These are phyloP conservation scores for Dendronephthya gigantea DNA, from an alignment of 64 coral and sea anemone species.

Conservation along the genomic window DNA sequence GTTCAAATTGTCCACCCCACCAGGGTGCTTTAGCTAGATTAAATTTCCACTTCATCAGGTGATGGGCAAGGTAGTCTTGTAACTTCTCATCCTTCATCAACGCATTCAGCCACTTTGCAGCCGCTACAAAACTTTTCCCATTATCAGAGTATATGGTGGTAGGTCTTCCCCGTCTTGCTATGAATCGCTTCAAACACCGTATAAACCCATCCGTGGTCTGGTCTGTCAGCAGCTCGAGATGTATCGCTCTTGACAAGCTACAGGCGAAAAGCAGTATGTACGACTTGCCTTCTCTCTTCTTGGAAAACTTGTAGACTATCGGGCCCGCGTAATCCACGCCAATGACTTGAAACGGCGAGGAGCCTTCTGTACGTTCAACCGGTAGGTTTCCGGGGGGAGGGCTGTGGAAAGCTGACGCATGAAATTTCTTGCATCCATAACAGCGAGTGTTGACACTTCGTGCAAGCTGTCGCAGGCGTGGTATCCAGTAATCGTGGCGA, in stretches of 20 bases:
- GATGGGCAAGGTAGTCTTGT: neutral
- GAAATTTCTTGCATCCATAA: no score
- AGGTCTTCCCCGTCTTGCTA: neutral
- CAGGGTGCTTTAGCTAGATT: slow-evolving; percentile 4
- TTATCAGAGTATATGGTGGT: neutral
- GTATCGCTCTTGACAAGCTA: neutral
- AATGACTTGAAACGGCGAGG: neutral
- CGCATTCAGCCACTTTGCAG: neutral
- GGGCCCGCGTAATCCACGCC: neutral
- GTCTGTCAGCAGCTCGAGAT: neutral
- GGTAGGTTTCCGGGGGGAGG: neutral
- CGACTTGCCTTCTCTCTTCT: neutral
- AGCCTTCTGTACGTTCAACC: neutral
- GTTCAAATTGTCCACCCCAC: slow-evolving; percentile 3
- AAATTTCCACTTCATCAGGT: neutral
- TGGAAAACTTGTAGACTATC: neutral
- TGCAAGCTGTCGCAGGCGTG: no score
- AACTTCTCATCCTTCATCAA: neutral
- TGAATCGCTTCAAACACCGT: neutral
- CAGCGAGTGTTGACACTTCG: no score
- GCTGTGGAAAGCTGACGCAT: no score
- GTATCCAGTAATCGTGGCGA: no score
- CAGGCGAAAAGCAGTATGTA: neutral
- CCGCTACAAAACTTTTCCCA: slow-evolving; percentile 5
- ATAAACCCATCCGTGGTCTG: neutral